Base-by-base conservation (phyloP, 2,888 invertebrate genomes). In the Dusona sp. region DNA sequence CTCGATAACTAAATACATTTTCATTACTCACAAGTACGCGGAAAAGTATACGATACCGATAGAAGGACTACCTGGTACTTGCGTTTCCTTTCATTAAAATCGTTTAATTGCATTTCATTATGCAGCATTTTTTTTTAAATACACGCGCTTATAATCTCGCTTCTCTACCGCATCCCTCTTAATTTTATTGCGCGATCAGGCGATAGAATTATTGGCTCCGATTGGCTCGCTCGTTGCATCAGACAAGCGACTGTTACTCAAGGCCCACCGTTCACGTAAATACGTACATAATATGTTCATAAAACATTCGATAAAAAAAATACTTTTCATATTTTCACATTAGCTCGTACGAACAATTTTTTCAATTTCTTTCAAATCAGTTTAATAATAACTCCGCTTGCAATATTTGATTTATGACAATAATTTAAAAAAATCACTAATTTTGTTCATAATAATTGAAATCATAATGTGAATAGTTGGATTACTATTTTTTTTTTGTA, bases 131-230 rank as follows among this genome's bases (percentile, higher is more conserved):
- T 72, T 85, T 86, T 64, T 36, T 68, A 68, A 68, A 67, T 72
- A 65, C 73, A 65, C 78, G 61, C 70, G 72, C 64, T 64, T 68
- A 61, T 51, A 61, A 57, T 61, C 48, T 45, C 29, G 13, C 25
- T 61, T 61, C 48, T 25, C 36, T 29, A 51, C 36, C 70, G 87
- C 87, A 91, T 90, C 90, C 90, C 91, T 90, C 91, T 89, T 90
- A 91, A 91, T 91, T 89, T 86, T 87, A 89, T 91, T 90, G 90
- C 90, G 90, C 85, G 89, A 91, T 85, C 89, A 90, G 87, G 79
- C 90, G 89, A 89, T 90, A 90, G 89, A 90, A 92, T 92, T 90
- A 92, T 92, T 92, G 92, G 89, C 90, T 89, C 86, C 91, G 92
- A 92, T 92, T 91, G 90, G 90, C 87, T 89, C 88, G 77, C 57